Base-by-base conservation (phyloP, 2,113 vertebrate species). In the Marcusenius ussheri region DNA sequence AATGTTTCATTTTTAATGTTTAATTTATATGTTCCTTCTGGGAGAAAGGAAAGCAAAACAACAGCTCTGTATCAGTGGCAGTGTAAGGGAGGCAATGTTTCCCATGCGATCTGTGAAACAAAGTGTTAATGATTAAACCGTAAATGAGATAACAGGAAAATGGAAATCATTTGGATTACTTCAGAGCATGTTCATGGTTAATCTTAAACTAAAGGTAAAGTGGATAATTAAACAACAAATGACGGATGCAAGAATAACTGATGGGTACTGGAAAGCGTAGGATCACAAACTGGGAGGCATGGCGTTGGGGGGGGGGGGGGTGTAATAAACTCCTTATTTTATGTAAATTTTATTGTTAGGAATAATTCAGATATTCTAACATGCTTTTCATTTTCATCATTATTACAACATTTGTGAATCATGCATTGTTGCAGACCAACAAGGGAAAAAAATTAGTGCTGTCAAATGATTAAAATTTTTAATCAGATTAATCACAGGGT, bases 341-440 rank as follows among this genome's bases (percentile, higher is more conserved):
- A 19, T 13, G 19, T 47, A 84, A n/a, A 47, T 84, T 11, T 80
- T 80, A 42, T 80, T 19, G 35, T 77, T 39, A 42, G 35, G 17
- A 42, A 80, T 80, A 80, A 80, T 80, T 80, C 74, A 42, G 35
- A 42, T 35, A 42, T 80, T 77, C 35, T 35, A 11, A 77, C 35
- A 77, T 77, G 35, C 35, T 77, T 39, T 77, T 19, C 1, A 39
- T 39, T 77, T 77, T 87, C 88, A 70, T 91, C 91, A 91, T 92
- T 89, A 91, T 90, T 62, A 90, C 88, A 90, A 91, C 39, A 77
- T 17, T 39, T 35, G 70, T 42, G 74, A 80, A 80, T 80, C 74
- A 42, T 42, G 5, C 74, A 42, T 80, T 39, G 15, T 7, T 42
- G 35, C 17, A 42, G 35, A 80, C 4, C 35, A 80, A 5, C 13